A percentile compares a stretch with the other conserved stretches of the same genome.
phyloP scores from a whole-genome alignment of 2,888 invertebrate species.

The Aspidapion aeneum region DNA sequence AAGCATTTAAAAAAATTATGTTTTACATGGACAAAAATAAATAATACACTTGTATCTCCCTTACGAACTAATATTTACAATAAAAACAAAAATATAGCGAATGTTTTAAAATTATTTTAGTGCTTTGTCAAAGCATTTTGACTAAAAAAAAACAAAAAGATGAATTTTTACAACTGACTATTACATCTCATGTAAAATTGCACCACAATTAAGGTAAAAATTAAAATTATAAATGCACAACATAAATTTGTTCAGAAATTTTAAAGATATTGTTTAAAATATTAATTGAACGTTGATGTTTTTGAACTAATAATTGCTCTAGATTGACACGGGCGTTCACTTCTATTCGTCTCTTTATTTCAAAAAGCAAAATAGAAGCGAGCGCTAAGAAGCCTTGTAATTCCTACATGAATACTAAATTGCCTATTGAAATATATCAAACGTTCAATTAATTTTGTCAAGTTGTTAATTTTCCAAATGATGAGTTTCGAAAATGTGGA shows the following conservation, averaged over 20 bases:
- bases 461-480: no score
- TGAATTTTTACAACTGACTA: conserved; percentile 18
- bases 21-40: conserved; percentile 14
- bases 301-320: no score
- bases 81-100: conserved; percentile 23
- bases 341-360: no score
- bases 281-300: no score
- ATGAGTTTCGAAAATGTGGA: neutral
- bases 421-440: no score
- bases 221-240: conserved; percentile 13
- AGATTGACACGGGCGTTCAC: no score
- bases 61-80: conserved; percentile 20
- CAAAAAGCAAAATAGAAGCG: no score
- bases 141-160: conserved; percentile 17
- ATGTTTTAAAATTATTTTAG: conserved; percentile 10
- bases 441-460: no score
- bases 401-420: no score
- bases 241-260: neutral
- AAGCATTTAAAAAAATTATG: neutral
- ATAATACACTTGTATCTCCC: conserved; percentile 22
- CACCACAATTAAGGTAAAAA: conserved; percentile 4
- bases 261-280: neutral
- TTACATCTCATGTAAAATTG: conserved; percentile 17
- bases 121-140: conserved; percentile 20
- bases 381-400: no score